Base-by-base conservation (phyloP, 2,113 vertebrate genomes). In the Cyrtonyx montezumae region DNA sequence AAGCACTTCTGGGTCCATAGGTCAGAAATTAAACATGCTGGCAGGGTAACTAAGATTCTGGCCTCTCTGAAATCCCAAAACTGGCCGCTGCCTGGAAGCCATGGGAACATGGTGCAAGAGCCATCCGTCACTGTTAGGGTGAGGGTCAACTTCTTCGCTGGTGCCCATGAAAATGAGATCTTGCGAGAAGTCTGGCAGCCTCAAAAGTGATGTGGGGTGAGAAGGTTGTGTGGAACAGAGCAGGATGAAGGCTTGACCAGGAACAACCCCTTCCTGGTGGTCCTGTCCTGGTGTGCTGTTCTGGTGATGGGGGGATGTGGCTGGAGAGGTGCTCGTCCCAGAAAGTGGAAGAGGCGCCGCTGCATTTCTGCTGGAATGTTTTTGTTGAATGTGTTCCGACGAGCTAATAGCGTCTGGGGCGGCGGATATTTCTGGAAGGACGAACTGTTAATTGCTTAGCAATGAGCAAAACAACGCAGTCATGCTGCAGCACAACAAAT, bases 401-500 rank as follows among this genome's bases (percentile, higher is more conserved):
- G 32, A 86, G 61, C 28, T 75, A 70, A 55, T 11, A 43, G 23
- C 8, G 32, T 87, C 51, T 84, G 49, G 62, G 66, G 43, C 0
- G 0, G 48, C 5, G 3, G 80, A 9, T 81, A 56, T 56, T 90
- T 94, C 78, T 96, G 93, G 90, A 90, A 90, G 92, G 62, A 67
- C n/a, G 80, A 83, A 80, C 61, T 70, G 45, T 59, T 75, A 91
- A 91, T 88, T 91, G 88, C 92, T 92, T 69, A 79, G 77, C 77
- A 84, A 62, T 87, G 78, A 70, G 63, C 70, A 73, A 71, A 84
- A 42, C 73, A 78, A 40, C 0, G 0, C 28, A 20, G 30, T 7
- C 23, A 8, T 51, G 43, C 58, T 42, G 7, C 49, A 74, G 70
- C 84, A 87, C 79, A 93, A 81, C 77, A 81, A 81, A 73, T 15